Percentiles rank a stretch among this genome's conserved stretches.
phyloP scores from a whole-genome alignment of 2,888 invertebrate species.

The Polymixis lichenea region DNA sequence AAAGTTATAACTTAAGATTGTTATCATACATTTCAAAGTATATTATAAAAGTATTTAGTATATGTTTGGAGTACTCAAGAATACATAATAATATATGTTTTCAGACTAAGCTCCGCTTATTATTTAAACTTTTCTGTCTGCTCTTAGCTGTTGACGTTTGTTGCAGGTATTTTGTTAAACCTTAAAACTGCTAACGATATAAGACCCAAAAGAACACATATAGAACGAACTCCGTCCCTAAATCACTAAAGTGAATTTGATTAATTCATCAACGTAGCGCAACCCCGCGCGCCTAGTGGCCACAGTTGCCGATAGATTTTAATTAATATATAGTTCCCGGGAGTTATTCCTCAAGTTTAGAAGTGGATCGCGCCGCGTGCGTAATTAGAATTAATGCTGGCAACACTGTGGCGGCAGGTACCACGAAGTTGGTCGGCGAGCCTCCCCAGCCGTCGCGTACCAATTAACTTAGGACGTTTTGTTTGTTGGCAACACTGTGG shows the following conservation, averaged over 20 bases:
- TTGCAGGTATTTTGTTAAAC: neutral
- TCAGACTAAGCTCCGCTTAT: neutral
- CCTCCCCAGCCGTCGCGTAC: slow-evolving; percentile 57
- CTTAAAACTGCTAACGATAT: neutral
- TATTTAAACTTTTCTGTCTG: neutral
- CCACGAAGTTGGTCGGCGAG: slow-evolving; percentile 57
- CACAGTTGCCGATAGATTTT: slow-evolving; percentile 74
- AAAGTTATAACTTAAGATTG: neutral
- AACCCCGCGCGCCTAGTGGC: slow-evolving; percentile 48
- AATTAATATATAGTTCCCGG: slow-evolving; percentile 80
- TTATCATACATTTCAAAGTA: neutral
- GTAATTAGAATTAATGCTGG: slow-evolving; percentile 77
- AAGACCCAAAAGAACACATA: slow-evolving; percentile 20
- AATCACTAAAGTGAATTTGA: slow-evolving; percentile 56
- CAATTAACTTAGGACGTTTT: slow-evolving; percentile 62
- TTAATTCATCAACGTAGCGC: slow-evolving; percentile 56
- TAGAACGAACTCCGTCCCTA: slow-evolving; percentile 14
- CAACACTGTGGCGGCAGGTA: slow-evolving; percentile 61
- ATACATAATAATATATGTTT: neutral
- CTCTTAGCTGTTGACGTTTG: neutral
- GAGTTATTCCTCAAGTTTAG: slow-evolving; percentile 74
- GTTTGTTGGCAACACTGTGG: slow-evolving; percentile 60
- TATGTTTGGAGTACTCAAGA: neutral
- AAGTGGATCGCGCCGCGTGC: slow-evolving; percentile 71
- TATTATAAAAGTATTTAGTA: too few species aligned